phyloP scores from a whole-genome alignment of 2,113 vertebrate species.

The Cheirogaleus medius region DNA sequence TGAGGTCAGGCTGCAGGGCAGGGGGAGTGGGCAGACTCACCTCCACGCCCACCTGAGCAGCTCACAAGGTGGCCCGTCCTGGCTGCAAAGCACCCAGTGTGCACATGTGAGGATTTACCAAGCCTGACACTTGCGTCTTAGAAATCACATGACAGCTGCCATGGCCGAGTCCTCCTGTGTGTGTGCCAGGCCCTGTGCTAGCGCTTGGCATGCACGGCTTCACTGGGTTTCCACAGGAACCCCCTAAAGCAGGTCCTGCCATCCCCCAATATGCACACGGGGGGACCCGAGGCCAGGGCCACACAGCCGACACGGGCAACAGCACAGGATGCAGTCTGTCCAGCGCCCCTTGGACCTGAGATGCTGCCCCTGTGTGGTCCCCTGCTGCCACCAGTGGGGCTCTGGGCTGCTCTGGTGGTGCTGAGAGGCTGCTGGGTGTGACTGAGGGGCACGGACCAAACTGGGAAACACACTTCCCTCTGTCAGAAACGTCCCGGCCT shows the following conservation, averaged over 20 bases:
- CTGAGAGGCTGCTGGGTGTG: background rate
- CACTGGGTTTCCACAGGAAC: background rate
- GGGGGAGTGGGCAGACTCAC: background rate
- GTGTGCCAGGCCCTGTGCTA: background rate
- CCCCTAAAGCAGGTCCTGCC: background rate
- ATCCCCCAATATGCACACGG: accelerated
- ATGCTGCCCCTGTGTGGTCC: too few species aligned
- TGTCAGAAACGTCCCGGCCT: background rate
- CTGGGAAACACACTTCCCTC: background rate
- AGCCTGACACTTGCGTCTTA: accelerated
- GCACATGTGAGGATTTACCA: accelerated
- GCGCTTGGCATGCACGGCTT: accelerated
- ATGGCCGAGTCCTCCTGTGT: background rate
- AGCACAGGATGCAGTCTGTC: background rate
- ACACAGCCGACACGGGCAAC: background rate
- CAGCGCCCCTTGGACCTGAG: accelerated
- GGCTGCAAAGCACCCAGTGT: accelerated
- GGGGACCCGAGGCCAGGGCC: background rate
- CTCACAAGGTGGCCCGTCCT: background rate
- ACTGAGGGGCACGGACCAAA: too few species aligned
- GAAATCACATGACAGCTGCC: background rate
- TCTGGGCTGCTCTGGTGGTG: background rate
- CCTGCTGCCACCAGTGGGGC: background rate
- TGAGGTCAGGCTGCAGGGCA: background rate
- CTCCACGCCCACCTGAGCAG: accelerated